Conservation (phyloP, 2,888 invertebrate species). For the Cordilura impudica region DNA sequence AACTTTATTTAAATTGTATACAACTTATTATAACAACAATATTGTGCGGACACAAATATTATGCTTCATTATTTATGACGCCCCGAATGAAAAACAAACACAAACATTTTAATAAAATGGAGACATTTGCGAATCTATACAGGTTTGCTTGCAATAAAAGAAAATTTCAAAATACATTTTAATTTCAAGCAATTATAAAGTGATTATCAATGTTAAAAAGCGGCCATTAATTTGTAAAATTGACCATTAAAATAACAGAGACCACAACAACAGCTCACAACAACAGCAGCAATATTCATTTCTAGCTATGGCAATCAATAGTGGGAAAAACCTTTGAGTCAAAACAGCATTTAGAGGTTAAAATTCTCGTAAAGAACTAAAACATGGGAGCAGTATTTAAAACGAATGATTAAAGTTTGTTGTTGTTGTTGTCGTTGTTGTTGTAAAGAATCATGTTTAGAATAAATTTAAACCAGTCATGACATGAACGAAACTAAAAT, state of each 20-base stretch:
- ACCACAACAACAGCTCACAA: constrained; percentile 42
- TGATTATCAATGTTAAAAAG: constrained; percentile 58
- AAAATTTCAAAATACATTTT: constrained; percentile 20
- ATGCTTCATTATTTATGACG: constrained; percentile 32
- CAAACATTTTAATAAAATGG: too few relatives aligned
- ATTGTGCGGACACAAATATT: neutral
- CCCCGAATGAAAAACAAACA: constrained; percentile 33
- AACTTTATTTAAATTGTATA: neutral
- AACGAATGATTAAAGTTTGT: constrained; percentile 6
- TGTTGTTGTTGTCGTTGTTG: neutral
- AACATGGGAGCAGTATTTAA: constrained; percentile 21
- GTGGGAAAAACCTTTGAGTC: constrained; percentile 24
- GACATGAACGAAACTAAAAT: constrained; percentile 14
- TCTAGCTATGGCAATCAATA: constrained; percentile 5
- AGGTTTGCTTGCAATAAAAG: constrained; percentile 39
- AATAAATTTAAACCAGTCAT: constrained; percentile 36
- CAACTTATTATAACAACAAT: neutral
- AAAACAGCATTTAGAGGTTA: constrained; percentile 19
- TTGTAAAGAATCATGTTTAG: constrained; percentile 29
- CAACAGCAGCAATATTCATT: constrained; percentile 9
- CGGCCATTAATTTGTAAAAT: constrained; percentile 61
- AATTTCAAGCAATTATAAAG: constrained; percentile 59
- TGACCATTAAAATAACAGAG: constrained; percentile 48
- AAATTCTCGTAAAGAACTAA: constrained; percentile 19
- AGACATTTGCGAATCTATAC: constrained; percentile 36